phyloP scores from a whole-genome alignment of 2,113 vertebrate species.

The Nannobrachium achirus region DNA sequence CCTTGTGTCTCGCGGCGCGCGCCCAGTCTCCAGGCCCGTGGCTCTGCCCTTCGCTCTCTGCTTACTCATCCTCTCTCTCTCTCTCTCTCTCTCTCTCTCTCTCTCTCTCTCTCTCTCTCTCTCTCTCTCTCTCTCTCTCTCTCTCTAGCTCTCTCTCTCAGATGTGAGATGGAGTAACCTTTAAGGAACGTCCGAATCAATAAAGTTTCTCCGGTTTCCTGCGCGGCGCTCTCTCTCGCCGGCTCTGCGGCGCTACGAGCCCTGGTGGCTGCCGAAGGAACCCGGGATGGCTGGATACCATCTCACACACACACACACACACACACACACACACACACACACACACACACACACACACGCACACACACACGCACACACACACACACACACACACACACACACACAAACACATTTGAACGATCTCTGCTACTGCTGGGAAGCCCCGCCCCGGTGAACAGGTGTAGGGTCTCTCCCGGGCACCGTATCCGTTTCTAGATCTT shows the following conservation, averaged over 20 bases:
- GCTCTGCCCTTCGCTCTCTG: no score
- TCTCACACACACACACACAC: no score
- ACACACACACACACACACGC: no score
- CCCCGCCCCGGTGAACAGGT: neutral
- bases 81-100: neutral
- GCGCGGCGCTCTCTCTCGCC: no score
- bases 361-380: no score
- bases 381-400: no score
- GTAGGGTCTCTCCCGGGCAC: no score
- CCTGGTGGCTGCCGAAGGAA: slow-evolving; percentile 27
- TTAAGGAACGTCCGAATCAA: slow-evolving; percentile 72
- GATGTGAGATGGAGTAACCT: slow-evolving; percentile 69
- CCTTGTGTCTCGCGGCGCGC: no score
- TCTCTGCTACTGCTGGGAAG: slow-evolving; percentile 33
- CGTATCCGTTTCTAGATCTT: no score
- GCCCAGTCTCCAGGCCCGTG: no score
- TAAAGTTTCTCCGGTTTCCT: slow-evolving; percentile 46
- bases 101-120: neutral
- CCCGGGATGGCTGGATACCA: slow-evolving; percentile 53
- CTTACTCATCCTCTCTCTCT: slow-evolving; percentile 33
- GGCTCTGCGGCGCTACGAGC: neutral
- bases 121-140: slow-evolving; percentile 39
- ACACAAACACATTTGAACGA: slow-evolving; percentile 48
- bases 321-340: no score
- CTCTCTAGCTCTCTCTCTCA: slow-evolving; percentile 25